Evolutionary conservation across 1,140 invertebrate genomes (phyloP).

Genomic region (Melipona quadrifasciata): DNA sequence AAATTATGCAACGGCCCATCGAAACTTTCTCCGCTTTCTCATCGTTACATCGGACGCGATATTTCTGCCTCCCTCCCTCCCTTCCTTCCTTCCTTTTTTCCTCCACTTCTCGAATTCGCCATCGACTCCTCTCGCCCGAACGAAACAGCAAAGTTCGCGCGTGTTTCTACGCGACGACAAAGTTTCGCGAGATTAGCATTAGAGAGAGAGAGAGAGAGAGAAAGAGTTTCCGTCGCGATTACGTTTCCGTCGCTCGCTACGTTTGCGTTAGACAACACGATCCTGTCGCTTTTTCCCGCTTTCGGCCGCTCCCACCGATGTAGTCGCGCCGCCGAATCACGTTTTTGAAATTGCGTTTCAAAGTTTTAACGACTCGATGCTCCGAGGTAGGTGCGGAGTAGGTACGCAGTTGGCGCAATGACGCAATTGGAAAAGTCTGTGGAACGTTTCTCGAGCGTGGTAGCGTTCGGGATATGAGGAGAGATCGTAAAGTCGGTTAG

Average conservation of each 20-base stretch:
- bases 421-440: neutral
- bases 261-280: neutral
- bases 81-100: too few relatives aligned
- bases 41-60: slow-evolving; percentile 53
- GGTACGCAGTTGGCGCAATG: neutral
- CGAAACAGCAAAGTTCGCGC: neutral
- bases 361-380: neutral
- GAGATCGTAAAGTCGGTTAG: neutral
- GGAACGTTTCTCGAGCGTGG: neutral
- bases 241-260: neutral
- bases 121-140: neutral
- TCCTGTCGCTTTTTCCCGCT: too few relatives aligned
- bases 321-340: neutral
- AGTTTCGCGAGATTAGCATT: slow-evolving; percentile 7
- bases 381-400: neutral
- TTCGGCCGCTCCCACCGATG: too few relatives aligned
- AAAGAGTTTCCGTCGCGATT: neutral
- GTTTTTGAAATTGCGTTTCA: neutral
- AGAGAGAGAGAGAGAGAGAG: neutral
- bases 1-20: slow-evolving; percentile 48
- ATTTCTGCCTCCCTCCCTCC: neutral
- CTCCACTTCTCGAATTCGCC: neutral
- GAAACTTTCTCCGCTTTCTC: slow-evolving; percentile 60
- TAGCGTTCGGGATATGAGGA: neutral
- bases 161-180: neutral